Base-by-base conservation (phyloP, 2,113 vertebrate genomes). In the Rana temporaria region DNA sequence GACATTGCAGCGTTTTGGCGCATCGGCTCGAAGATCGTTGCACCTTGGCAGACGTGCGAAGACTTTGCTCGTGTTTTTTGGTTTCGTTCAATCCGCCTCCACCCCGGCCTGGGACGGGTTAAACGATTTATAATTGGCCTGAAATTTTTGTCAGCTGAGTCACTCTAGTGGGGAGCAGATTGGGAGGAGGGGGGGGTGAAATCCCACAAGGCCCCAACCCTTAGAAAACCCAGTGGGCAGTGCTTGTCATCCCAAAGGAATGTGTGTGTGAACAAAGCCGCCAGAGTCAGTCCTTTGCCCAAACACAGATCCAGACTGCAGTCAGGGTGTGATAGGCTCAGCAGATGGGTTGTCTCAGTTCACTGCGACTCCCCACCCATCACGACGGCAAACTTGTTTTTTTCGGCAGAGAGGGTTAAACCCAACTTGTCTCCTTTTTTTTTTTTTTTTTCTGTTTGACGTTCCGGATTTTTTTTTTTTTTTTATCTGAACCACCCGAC, bases 171-270 rank as follows among this genome's bases (percentile, higher is more conserved):
- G 86, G 87, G 87, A 89, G 85, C 88, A 89, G 90, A 90, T 30
- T 90, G 89, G 88, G 42, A 87, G 88, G 87, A 11, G 80, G 85
- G 84, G 84, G 42, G 55, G 59, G 42, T 83, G 84, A 87, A 89
- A 92, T 92, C 89, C 92, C 87, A 77, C 87, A 90, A 30, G 89
- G 91, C 90, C 87, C 90, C 88, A 91, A 88, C 89, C 89, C 86
- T 91, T 90, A 87, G 2, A 8, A n/a, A 84, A 86, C 88, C 81
- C 70, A 75, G 82, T 88, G 88, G 90, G 90, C 89, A 88, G 90
- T 85, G 92, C 89, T 88, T 90, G 91, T 95, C 93, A 94, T 90
- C 90, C 89, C 79, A 85, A 91, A 93, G 90, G 92, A 94, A 94
- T 93, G 92, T 85, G 42, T 91, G 91, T 92, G 91, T 92, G 91